Conservation (phyloP, 2,888 invertebrate species). For the Dione juno region DNA sequence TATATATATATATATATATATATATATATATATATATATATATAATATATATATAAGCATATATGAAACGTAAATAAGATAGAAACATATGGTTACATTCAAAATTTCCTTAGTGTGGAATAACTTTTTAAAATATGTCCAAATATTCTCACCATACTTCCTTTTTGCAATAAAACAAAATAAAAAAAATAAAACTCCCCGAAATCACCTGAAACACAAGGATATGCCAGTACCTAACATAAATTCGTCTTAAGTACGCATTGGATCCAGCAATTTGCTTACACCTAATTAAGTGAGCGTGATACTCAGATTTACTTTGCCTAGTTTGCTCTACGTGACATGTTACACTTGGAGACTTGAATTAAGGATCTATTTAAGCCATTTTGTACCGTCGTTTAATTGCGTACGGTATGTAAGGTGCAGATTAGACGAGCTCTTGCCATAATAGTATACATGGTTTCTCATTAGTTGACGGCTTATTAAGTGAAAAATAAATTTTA, state of each 20-base stretch:
- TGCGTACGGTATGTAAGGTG: background rate
- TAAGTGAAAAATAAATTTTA: background rate
- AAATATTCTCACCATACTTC: no score
- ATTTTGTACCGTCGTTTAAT: background rate
- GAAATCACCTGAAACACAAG: constrained; percentile 6
- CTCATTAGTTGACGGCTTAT: constrained; percentile 6
- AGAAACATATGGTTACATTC: no score
- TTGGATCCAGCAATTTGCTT: constrained; percentile 47
- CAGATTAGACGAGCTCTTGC: background rate
- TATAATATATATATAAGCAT: no score
- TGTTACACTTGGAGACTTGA: constrained; percentile 15
- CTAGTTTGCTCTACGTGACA: constrained; percentile 37
- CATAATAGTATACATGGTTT: background rate
- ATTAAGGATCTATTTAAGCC: constrained; percentile 20
- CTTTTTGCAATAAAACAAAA: no score
- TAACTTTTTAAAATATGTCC: no score
- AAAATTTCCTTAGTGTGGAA: no score
- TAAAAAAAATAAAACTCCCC: background rate
- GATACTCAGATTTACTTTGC: constrained; percentile 37
- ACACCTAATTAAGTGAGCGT: constrained; percentile 45
- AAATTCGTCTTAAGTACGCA: constrained; percentile 40
- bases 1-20: no score
- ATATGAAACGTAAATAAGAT: background rate
- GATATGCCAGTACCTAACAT: constrained; percentile 24
- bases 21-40: no score